Evolutionary conservation across 2,797 vertebrate species (phyloP).

Genomic region (Anniella stebbinsi): DNA sequence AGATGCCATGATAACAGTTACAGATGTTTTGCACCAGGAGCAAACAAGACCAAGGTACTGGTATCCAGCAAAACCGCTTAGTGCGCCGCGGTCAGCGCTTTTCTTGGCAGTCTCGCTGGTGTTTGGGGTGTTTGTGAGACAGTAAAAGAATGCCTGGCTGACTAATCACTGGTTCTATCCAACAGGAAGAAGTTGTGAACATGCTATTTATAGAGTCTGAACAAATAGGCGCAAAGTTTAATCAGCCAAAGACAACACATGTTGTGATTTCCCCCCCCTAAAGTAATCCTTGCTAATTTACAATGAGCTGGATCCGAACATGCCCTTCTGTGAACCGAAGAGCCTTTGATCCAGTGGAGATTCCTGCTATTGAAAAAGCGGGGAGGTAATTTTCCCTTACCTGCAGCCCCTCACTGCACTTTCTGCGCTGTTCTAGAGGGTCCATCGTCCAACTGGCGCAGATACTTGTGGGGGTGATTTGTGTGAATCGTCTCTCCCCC

Average conservation of each 20-base stretch:
- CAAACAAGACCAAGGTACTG: neutral
- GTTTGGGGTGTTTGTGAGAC: neutral
- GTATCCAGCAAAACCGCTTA: neutral
- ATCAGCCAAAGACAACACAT: slow-evolving; percentile 5
- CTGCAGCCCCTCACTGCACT: neutral
- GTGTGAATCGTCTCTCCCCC: neutral
- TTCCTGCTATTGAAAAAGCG: neutral
- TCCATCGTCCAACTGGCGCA: neutral
- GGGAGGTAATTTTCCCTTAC: neutral
- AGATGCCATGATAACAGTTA: neutral
- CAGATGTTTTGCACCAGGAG: neutral
- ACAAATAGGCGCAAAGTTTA: neutral
- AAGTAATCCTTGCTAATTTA: neutral
- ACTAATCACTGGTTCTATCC: neutral
- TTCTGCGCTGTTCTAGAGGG: neutral
- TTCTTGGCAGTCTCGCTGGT: neutral
- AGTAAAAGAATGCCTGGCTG: neutral
- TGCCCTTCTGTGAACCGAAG: neutral
- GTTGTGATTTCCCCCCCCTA: neutral
- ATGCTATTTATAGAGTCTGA: slow-evolving; percentile 18
- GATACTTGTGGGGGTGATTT: neutral
- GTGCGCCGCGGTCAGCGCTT: neutral
- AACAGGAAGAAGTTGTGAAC: slow-evolving; percentile 4
- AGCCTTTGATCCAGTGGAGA: neutral
- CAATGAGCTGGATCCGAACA: neutral